Base-by-base conservation (phyloP, 2,113 vertebrate species). In the Sporophila hypoxantha region DNA sequence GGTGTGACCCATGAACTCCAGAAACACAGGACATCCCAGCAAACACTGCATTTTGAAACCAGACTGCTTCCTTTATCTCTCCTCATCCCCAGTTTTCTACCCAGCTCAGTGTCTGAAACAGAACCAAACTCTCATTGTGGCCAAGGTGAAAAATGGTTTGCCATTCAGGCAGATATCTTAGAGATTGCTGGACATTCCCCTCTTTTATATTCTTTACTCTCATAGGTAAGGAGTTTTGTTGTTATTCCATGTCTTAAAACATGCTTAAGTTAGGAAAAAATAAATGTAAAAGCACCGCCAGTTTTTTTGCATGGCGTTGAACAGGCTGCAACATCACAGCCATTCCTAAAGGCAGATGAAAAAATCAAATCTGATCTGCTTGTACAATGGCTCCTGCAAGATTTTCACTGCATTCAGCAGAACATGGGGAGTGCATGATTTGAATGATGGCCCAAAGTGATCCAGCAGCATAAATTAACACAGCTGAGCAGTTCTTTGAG, bases 391-490 rank as follows among this genome's bases (percentile, higher is more conserved):
- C 49, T 77, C 6, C 34, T 4, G 5, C 42, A 10, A 22, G 61
- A 52, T 76, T 53, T 36, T 41, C 77, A 36, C 37, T 93, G 59
- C 34, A 5, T 64, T 84, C 39, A 88, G 49, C 44, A 52, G 41
- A 67, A 60, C 14, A 2, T 17, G 36, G 65, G 52, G 36, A 65
- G 47, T 6, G 19, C 30, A 36, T 55, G 44, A 30, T 75, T 75
- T 87, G 53, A 78, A n/a, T 60, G 69, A 68, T 47, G 36, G 76
- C 57, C 74, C 37, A 37, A 67, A 77, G 52, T 36, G 36, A 77
- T 80, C 56, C 81, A 80, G n/a, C 57, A 86, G 83, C 74, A 64
- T 44, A 81, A 95, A 90, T 90, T 73, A 89, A 49, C 46, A 36
- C 37, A 37, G 37, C 57, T 59, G 37, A 90, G 17, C 60, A 62